Percentiles rank a stretch among this genome's conserved stretches.
Conservation (phyloP, 2,113 vertebrate species). For the Lasiurus borealis region DNA sequence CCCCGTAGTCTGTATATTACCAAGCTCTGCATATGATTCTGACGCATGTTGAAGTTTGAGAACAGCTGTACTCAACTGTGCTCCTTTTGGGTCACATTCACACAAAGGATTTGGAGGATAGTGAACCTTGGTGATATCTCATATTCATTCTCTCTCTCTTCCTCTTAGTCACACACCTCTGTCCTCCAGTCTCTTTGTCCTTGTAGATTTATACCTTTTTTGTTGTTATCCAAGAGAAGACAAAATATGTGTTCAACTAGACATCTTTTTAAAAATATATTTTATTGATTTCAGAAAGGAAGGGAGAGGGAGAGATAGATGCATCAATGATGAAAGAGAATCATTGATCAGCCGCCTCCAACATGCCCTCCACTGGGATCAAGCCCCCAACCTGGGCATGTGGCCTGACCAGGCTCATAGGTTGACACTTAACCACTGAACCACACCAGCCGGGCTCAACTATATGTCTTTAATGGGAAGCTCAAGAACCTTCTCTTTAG, state of each 20-base stretch:
- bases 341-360: too few species aligned
- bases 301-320: too few species aligned
- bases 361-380: too few species aligned
- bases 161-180: background rate
- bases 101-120: background rate
- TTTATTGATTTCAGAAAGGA: too few species aligned
- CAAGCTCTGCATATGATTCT: conserved; percentile 7
- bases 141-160: background rate
- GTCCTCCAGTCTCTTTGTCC: conserved; percentile 38
- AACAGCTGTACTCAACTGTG: background rate
- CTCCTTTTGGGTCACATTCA: background rate
- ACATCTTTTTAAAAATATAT: background rate
- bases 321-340: too few species aligned
- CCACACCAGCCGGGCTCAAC: background rate
- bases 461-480: conserved; percentile 44
- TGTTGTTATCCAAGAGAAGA: conserved; percentile 46
- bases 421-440: too few species aligned
- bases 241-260: conserved; percentile 40
- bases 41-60: conserved; percentile 8
- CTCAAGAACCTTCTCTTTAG: conserved; percentile 6
- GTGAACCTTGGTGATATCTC: background rate
- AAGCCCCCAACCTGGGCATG: too few species aligned
- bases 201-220: conserved; percentile 27
- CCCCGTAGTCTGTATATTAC: background rate
- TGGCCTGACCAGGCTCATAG: too few species aligned